Evolutionary conservation across 2,113 vertebrate genomes (phyloP), one percentile per base, ranked within the genome.

Genomic region (Strigops habroptila): DNA sequence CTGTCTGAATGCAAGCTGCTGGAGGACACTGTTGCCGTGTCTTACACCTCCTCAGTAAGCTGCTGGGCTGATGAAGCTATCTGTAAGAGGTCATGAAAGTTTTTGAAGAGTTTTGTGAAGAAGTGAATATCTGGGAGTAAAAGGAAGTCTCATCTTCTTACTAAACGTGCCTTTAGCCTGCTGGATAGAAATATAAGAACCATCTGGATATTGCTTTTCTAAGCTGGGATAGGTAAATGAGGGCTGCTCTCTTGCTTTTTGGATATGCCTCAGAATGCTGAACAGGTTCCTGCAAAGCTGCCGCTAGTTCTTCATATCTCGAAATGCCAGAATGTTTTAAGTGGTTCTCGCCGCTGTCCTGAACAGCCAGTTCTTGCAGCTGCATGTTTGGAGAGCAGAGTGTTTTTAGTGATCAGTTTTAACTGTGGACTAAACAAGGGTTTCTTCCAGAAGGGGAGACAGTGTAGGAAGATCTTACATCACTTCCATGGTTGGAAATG

Each of bases 301-400:
- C 25, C 1, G 0, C 49, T 84, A 63, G 68, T 87, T 83, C 65
- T 86, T 81, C 19, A 0, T 78, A 44, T 81, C 43, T 59, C 46
- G 46, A 48, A 44, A 19, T 55, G 39, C 51, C 64, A 68, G 69
- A 81, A 84, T 46, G 6, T 35, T 94, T 78, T 39, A 70, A 78
- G 43, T 55, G n/a, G 21, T 35, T 85, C 57, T 85, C 85, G 44
- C 27, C 89, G 31, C 65, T 92, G 81, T 76, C 71, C 80, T 94
- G n/a, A 91, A 59, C 33, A 68, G 70, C 15, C 39, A 53, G 55
- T 73, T 76, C 75, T 88, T 77, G 82, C 52, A 87, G 73, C 81
- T 91, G 81, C 30, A 7, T 76, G 52, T 89, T 84, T 94, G 78
- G 91, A 92, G 92, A 93, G 41, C 68, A 86, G n/a, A 86, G n/a